Evolutionary conservation across 2,888 invertebrate genomes (phyloP).

Genomic region (Pyrochroa serraticornis): DNA sequence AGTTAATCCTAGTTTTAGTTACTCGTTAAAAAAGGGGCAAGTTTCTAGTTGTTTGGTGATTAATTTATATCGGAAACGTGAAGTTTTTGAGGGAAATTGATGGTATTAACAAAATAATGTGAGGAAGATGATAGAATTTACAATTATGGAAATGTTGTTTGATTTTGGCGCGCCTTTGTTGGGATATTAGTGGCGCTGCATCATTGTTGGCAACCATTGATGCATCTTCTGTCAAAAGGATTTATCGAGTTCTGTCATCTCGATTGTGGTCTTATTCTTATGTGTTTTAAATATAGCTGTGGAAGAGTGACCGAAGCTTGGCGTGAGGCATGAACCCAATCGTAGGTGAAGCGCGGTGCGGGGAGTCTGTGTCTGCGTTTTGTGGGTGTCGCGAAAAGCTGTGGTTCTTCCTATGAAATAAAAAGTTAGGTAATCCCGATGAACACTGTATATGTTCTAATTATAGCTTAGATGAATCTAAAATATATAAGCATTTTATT

Average conservation of each 20-base stretch:
- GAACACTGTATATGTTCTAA: slow-evolving; percentile 28
- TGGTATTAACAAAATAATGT: too few relatives aligned
- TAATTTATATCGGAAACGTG: too few relatives aligned
- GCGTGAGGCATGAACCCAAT: slow-evolving; percentile 7
- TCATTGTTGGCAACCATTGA: background rate
- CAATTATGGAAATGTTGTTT: too few relatives aligned
- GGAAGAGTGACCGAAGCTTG: slow-evolving; percentile 7
- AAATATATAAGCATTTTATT: slow-evolving; percentile 15
- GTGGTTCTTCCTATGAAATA: slow-evolving; percentile 49
- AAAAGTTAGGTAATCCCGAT: slow-evolving; percentile 47
- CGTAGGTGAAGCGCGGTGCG: slow-evolving; percentile 35
- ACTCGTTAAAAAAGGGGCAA: too few relatives aligned
- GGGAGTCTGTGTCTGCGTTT: slow-evolving; percentile 49
- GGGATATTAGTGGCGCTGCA: background rate
- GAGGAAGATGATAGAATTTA: too few relatives aligned
- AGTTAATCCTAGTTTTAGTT: too few relatives aligned
- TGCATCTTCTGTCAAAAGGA: background rate
- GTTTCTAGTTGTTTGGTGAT: too few relatives aligned
- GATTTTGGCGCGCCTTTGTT: background rate
- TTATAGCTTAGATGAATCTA: slow-evolving; percentile 22
- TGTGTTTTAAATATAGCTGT: slow-evolving; percentile 2
- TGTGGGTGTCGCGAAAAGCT: slow-evolving; percentile 54
- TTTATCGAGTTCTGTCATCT: background rate
- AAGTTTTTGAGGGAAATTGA: too few relatives aligned
- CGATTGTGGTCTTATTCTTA: slow-evolving; percentile 2